These are phyloP conservation scores for Pangasius djambal DNA, from an alignment of 2,797 vertebrate species.

Conservation along the genomic window DNA sequence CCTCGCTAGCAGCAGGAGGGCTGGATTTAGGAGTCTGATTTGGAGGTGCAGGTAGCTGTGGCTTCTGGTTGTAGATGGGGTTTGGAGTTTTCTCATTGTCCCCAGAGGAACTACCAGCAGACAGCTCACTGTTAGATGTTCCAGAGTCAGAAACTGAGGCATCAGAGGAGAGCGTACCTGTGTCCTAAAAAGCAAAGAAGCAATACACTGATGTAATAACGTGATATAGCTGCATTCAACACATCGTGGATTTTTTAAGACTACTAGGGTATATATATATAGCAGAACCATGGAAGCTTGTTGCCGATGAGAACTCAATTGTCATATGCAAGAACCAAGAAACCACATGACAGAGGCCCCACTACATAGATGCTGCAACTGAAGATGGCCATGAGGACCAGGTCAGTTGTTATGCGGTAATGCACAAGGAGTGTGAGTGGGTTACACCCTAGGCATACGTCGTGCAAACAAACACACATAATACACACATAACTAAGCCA, in stretches of 20 bases:
- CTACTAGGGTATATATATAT: neutral
- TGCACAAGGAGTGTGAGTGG: neutral
- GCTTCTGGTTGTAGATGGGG: slow-evolving; percentile 63
- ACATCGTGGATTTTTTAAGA: neutral
- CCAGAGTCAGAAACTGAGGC: slow-evolving; percentile 64
- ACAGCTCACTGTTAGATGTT: slow-evolving; percentile 64
- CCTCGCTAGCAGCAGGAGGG: slow-evolving; percentile 35
- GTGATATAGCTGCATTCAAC: neutral
- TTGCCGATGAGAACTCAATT: neutral
- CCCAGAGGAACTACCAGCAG: slow-evolving; percentile 63
- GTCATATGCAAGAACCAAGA: neutral
- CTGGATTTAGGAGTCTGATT: slow-evolving; percentile 38
- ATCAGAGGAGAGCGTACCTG: slow-evolving; percentile 65
- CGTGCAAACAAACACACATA: no score
- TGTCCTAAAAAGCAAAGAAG: slow-evolving; percentile 54
- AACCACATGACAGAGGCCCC: neutral
- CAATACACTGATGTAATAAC: neutral
- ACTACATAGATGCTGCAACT: neutral
- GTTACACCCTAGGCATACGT: neutral
- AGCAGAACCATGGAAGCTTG: neutral
- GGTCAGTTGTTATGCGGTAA: no score
- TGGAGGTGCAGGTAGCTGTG: slow-evolving; percentile 19
- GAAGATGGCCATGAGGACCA: neutral
- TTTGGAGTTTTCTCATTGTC: slow-evolving; percentile 62
- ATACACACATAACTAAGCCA: neutral